Evolutionary conservation across 2,888 invertebrate species (phyloP).

Genomic region (Tetanocera ferruginea): DNA sequence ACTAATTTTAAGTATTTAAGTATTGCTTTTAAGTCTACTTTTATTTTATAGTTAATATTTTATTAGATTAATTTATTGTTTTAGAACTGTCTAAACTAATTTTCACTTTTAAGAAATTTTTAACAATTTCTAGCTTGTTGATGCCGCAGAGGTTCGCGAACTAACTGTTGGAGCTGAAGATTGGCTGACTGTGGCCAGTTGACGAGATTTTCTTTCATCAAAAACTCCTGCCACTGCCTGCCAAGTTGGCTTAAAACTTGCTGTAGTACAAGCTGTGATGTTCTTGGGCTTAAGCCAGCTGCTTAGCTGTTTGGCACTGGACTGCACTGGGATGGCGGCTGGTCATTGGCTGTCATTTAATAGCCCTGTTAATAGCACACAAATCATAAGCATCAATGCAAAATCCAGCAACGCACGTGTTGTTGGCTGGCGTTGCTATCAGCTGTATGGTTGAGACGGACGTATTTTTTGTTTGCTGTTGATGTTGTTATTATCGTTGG

Average conservation of each 20-base stretch:
- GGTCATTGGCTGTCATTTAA: neutral
- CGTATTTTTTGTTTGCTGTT: slow-evolving; percentile 53
- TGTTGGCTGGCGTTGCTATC: slow-evolving; percentile 51
- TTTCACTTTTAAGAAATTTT: neutral
- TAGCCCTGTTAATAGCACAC: neutral
- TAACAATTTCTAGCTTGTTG: slow-evolving; percentile 29
- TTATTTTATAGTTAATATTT: neutral
- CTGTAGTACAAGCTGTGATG: neutral
- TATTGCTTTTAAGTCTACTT: slow-evolving; percentile 31
- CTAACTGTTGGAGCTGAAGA: neutral
- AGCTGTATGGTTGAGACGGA: slow-evolving; percentile 69
- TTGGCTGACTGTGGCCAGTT: slow-evolving; percentile 33
- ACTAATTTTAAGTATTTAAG: neutral
- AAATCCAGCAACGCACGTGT: slow-evolving; percentile 50
- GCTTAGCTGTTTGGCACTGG: slow-evolving; percentile 49
- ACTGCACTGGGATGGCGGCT: slow-evolving; percentile 13
- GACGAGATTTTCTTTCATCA: slow-evolving; percentile 34
- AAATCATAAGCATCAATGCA: slow-evolving; percentile 43
- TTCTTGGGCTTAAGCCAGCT: slow-evolving; percentile 53
- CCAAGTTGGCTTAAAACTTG: slow-evolving; percentile 15
- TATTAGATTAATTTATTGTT: neutral
- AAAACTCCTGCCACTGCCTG: slow-evolving; percentile 28
- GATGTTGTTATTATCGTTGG: slow-evolving; percentile 43
- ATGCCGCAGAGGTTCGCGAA: neutral
- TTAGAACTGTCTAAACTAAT: neutral